phyloP scores from a whole-genome alignment of 2,888 invertebrate genomes.

The Alloplasta piceator region DNA sequence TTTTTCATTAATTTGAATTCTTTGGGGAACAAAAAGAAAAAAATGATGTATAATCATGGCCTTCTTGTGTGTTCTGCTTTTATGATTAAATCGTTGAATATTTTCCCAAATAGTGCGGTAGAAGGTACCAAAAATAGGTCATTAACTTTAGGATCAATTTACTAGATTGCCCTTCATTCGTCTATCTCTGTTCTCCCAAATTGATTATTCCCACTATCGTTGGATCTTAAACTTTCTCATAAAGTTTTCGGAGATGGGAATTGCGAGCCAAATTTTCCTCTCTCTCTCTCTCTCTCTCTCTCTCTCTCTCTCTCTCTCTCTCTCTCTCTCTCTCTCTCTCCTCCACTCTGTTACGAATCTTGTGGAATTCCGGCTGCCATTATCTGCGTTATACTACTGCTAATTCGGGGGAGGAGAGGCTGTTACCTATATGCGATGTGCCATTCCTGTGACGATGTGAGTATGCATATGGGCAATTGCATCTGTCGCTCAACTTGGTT shows the following conservation, averaged over 20 bases:
- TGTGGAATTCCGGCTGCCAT: constrained; percentile 60
- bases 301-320: constrained; percentile 5
- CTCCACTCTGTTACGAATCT: constrained; percentile 17
- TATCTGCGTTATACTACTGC: constrained; percentile 54
- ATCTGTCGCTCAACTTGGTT: constrained; percentile 59
- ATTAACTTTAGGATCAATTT: too few relatives aligned
- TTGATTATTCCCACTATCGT: constrained; percentile 51
- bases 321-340: constrained; percentile 3
- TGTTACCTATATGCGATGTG: constrained; percentile 23
- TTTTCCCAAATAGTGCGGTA: too few relatives aligned
- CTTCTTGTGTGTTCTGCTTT: too few relatives aligned
- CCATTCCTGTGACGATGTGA: not conserved
- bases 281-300: constrained; percentile 3
- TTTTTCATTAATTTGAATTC: too few relatives aligned
- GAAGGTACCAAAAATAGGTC: too few relatives aligned
- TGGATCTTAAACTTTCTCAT: constrained; percentile 50
- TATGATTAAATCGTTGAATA: too few relatives aligned
- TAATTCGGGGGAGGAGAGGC: constrained; percentile 23
- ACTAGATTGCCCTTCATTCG: not conserved
- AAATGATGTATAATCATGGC: too few relatives aligned
- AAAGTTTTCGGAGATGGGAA: constrained; percentile 44
- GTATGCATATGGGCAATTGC: constrained; percentile 57
- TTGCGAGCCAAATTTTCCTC: constrained; percentile 50
- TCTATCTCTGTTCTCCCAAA: not conserved
- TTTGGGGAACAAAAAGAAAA: too few relatives aligned